A percentile compares a stretch with the other conserved stretches of the same genome.
These are phyloP conservation scores for Drosophila ambigua DNA, from an alignment of 1,140 invertebrate genomes.

Conservation along the genomic window DNA sequence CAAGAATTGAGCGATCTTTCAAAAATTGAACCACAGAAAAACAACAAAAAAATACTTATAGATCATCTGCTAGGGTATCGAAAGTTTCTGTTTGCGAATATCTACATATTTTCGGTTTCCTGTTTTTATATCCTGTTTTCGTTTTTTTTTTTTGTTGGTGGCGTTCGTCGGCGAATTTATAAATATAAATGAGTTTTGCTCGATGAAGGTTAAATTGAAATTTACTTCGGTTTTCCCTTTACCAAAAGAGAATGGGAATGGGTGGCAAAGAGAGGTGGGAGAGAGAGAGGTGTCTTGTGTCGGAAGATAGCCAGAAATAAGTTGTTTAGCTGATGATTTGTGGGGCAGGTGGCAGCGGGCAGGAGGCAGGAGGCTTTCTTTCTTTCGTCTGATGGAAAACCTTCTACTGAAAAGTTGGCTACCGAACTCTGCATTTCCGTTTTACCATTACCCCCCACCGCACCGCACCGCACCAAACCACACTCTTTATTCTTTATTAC, in stretches of 20 bases:
- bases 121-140: conserved; percentile 37
- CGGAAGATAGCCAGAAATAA: conserved; percentile 14
- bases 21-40: too few relatives aligned
- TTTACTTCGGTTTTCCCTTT: conserved; percentile 66
- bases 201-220: conserved; percentile 83
- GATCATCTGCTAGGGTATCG: too few relatives aligned
- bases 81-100: too few relatives aligned
- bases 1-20: too few relatives aligned
- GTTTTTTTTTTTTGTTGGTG: conserved; percentile 31
- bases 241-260: conserved; percentile 7
- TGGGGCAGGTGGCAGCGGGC: not conserved
- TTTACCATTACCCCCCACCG: too few relatives aligned
- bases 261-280: not conserved
- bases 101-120: not conserved
- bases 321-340: conserved; percentile 46
- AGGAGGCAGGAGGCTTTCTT: not conserved
- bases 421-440: conserved; percentile 52
- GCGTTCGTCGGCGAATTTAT: conserved; percentile 76
- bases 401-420: conserved; percentile 62
- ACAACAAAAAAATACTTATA: too few relatives aligned
- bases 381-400: conserved; percentile 52
- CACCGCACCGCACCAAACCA: too few relatives aligned
- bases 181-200: conserved; percentile 81
- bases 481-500: conserved; percentile 1
- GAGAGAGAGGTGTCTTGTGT: not conserved